phyloP scores from a whole-genome alignment of 2,113 vertebrate species.

The Chlorodrepanis virens region DNA sequence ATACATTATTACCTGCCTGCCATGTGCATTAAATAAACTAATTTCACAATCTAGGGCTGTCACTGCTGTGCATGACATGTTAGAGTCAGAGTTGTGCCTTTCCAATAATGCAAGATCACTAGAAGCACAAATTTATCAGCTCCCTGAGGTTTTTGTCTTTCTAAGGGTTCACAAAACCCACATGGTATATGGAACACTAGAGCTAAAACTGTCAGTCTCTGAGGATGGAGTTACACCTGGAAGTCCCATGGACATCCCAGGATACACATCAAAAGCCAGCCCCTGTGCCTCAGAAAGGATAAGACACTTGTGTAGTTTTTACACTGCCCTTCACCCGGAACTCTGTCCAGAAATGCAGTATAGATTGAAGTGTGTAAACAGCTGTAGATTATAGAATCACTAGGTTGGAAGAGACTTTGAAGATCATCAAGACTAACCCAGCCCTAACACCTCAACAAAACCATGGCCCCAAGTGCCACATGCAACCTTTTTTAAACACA shows the following conservation, averaged over 20 bases:
- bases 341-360: not conserved
- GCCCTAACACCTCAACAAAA: not conserved
- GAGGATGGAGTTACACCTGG: not conserved
- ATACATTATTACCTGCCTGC: not conserved
- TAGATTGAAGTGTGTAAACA: not conserved
- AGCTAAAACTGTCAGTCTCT: not conserved
- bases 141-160: not conserved
- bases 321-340: not conserved
- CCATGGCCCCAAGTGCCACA: not conserved
- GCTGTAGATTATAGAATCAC: not conserved
- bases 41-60: not conserved
- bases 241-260: not conserved
- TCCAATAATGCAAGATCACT: not conserved
- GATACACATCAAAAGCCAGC: not conserved
- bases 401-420: not conserved
- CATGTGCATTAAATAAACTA: not conserved
- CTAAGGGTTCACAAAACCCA: not conserved
- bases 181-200: not conserved
- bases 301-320: not conserved
- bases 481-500: not conserved
- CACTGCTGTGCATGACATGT: not conserved
- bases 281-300: not conserved
- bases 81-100: not conserved
- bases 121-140: not conserved
- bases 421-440: not conserved